Base-by-base conservation (phyloP, 35 echinoderm and acorn worm species). In the Holothuria glaberrima region DNA sequence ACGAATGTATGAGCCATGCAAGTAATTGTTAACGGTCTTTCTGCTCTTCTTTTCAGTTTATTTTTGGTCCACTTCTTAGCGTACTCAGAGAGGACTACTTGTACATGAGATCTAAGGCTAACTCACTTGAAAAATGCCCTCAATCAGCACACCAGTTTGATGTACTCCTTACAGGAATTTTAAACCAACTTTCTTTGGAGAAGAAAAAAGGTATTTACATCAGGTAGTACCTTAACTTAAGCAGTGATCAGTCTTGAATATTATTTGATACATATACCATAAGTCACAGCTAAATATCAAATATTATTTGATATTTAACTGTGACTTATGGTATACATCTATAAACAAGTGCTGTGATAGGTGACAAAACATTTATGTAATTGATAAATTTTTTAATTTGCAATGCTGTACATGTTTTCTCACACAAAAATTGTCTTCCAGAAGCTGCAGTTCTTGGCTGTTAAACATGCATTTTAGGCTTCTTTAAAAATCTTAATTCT, bases 21-120 rank as follows among this genome's bases (percentile, higher is more conserved):
- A n/a, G n/a, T n/a, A n/a, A n/a, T n/a, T n/a, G 9, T 84, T 67
- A 19, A 46, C 48, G 12, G 30, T 41, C 0, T 9, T 80, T 57
- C 30, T 30, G 19, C 6, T 82, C 28, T 20, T 76, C 38, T 59
- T 94, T 73, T 0, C 80, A 94, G 93, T 94, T 94, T 71, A 66
- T 94, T 34, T 52, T 91, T 32, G 62, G 83, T 54, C 62, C 82
- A 13, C 48, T 94, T 5, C 48, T 94, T 21, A 86, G 69, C 52
- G 74, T 77, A 12, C 36, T 94, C 3, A 75, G 78, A 78, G 93
- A 91, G 45, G 83, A 88, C 0, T 80, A 86, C 38, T 56, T 94
- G 30, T 94, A 91, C 65, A 81, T 57, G 50, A 66, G 84, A 70
- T 63, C 79, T 31, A 27, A 46, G 30, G 86, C 65, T 0, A 52